Conservation (phyloP, 2,797 vertebrate species). For the Chrysolophus pictus region DNA sequence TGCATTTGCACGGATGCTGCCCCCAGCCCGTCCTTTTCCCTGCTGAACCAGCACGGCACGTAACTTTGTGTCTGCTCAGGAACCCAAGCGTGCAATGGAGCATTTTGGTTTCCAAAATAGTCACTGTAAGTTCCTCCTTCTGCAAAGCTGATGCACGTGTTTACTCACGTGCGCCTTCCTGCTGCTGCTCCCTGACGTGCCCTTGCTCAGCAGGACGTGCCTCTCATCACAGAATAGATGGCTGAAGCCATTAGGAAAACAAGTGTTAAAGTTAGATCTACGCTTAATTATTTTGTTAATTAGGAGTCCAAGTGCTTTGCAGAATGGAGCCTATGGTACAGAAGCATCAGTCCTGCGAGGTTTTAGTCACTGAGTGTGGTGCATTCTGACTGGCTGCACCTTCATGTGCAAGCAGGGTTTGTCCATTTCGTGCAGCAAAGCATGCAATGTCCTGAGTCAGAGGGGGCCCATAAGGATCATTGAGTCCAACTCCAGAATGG, state of each 20-base stretch:
- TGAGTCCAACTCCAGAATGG: too few species aligned
- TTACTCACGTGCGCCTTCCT: neutral
- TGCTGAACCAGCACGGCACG: neutral
- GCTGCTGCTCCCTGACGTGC: neutral
- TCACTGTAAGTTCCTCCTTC: neutral
- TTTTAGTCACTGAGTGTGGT: neutral
- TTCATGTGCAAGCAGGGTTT: neutral
- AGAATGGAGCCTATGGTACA: neutral
- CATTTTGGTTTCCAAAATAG: neutral
- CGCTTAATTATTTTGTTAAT: neutral
- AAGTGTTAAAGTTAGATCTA: neutral
- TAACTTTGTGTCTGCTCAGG: accelerated
- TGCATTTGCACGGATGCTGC: neutral
- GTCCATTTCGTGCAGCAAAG: neutral
- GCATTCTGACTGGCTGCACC: neutral
- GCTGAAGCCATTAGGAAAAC: neutral
- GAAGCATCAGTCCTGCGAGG: accelerated
- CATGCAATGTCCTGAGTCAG: too few species aligned
- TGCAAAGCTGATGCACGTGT: accelerated
- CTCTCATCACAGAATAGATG: neutral
- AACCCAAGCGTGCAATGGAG: neutral
- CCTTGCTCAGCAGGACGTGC: neutral
- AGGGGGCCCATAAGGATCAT: too few species aligned
- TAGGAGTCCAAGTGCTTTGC: neutral
- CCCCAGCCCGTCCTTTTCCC: neutral